These are phyloP conservation scores for Euthynnus affinis DNA, from an alignment of 2,797 vertebrate species.

Conservation along the genomic window DNA sequence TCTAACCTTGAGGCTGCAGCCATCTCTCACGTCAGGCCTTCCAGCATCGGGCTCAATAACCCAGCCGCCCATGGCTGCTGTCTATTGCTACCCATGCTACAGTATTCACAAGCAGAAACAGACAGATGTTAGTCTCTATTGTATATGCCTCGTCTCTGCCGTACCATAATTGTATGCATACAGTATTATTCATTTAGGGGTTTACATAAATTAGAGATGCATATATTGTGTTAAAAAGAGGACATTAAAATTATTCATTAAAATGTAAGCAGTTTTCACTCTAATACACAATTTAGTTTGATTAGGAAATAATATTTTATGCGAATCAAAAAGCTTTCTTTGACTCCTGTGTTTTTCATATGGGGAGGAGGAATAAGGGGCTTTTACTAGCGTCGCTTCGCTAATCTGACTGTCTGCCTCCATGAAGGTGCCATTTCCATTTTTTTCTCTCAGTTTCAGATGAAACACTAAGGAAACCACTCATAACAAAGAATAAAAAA, in stretches of 20 bases:
- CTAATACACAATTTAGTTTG: not conserved
- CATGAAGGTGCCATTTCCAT: not conserved
- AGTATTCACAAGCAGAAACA: slow-evolving; percentile 45
- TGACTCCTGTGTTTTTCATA: not conserved
- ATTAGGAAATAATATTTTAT: not conserved
- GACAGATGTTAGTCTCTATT: not conserved
- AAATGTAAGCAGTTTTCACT: not conserved
- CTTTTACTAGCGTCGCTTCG: not conserved
- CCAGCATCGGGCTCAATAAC: slow-evolving; percentile 76
- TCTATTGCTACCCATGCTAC: slow-evolving; percentile 51
- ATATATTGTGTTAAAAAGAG: not conserved
- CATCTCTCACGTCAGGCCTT: slow-evolving; percentile 76
- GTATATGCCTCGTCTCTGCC: not conserved
- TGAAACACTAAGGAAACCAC: not conserved
- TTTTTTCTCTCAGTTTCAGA: slow-evolving; percentile 3
- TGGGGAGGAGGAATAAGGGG: too few species aligned
- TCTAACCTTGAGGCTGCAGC: slow-evolving; percentile 78
- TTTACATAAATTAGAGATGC: not conserved
- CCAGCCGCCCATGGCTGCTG: slow-evolving; percentile 70
- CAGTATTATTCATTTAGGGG: not conserved
- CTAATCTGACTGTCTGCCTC: not conserved
- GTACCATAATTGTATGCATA: not conserved
- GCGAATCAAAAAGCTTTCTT: slow-evolving; percentile 3
- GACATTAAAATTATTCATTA: not conserved
- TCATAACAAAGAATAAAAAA: not conserved